A percentile compares a stretch with the other conserved stretches of the same genome.
Conservation (phyloP, 2,113 vertebrate species). For the Nyctibius bracteatus region DNA sequence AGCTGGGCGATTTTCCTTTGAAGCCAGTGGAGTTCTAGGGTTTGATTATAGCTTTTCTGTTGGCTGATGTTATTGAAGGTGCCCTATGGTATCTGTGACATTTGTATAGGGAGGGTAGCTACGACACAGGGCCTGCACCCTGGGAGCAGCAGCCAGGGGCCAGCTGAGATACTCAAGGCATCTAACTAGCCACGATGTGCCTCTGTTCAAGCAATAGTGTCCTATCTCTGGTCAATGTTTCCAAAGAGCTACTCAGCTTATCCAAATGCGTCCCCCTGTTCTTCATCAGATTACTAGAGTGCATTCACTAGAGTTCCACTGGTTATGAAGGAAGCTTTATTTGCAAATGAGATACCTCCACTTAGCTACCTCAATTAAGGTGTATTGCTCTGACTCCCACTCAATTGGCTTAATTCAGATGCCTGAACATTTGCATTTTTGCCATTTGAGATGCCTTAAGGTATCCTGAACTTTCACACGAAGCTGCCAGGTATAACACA, state of each 20-base stretch:
- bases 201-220: neutral
- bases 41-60: neutral
- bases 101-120: neutral
- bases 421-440: neutral
- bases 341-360: slow-evolving; percentile 1
- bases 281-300: neutral
- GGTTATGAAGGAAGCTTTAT: neutral
- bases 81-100: neutral
- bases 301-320: neutral
- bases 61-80: neutral
- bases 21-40: neutral
- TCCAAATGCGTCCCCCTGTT: neutral
- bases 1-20: neutral
- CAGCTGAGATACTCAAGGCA: neutral
- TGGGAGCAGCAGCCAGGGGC: neutral
- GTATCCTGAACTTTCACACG: neutral
- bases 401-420: neutral
- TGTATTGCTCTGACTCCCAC: neutral
- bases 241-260: neutral
- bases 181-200: accelerated
- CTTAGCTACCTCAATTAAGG: neutral
- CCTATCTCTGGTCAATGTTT: neutral
- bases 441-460: neutral
- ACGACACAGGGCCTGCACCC: neutral
- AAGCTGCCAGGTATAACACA: neutral